Evolutionary conservation across 2,113 vertebrate species (phyloP).

Genomic region (Ginglymostoma cirratum): DNA sequence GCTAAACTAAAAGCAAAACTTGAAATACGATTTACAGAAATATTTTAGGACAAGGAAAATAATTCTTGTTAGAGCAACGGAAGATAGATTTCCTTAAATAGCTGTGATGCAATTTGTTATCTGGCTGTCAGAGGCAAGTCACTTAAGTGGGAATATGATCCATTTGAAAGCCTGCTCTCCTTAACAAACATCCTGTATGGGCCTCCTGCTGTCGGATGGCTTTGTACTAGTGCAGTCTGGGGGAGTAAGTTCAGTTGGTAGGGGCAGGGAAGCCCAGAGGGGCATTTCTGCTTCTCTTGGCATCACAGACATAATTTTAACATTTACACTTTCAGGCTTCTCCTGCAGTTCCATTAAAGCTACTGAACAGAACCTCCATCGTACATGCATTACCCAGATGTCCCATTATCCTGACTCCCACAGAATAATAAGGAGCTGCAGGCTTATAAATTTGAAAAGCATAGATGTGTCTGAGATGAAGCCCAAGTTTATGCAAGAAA

Average conservation of each 20-base stretch:
- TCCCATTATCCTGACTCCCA: not conserved
- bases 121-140: not conserved
- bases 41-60: not conserved
- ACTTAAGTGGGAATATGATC: not conserved
- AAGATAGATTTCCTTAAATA: not conserved
- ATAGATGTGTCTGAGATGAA: not conserved
- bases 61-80: not conserved
- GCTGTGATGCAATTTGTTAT: not conserved
- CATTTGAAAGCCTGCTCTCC: not conserved
- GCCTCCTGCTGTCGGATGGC: not conserved
- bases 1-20: not conserved
- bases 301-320: not conserved
- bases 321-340: not conserved
- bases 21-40: not conserved
- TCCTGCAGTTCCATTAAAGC: not conserved
- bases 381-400: not conserved
- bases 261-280: not conserved
- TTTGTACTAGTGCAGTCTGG: not conserved
- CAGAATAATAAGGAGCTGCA: not conserved
- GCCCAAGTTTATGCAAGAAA: not conserved
- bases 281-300: not conserved
- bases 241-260: not conserved
- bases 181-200: not conserved
- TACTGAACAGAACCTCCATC: not conserved
- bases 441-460: not conserved